These are phyloP conservation scores for Eupithecia subfuscata DNA, from an alignment of 2,888 invertebrate species.

Conservation along the genomic window DNA sequence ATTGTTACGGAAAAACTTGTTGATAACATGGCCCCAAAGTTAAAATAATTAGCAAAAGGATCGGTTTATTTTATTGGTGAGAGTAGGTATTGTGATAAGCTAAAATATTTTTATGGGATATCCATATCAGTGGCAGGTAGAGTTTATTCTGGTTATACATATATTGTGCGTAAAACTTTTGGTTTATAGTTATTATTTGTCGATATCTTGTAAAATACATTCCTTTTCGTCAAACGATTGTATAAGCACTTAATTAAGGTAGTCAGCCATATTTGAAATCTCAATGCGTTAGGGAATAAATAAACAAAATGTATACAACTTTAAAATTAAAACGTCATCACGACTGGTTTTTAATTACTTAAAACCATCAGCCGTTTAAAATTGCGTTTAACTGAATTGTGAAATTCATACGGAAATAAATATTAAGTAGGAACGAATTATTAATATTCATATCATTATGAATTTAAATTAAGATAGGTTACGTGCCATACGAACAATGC, in stretches of 20 bases:
- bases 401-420: neutral
- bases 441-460: neutral
- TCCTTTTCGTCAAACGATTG: conserved; percentile 1
- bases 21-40: neutral
- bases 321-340: neutral
- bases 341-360: neutral
- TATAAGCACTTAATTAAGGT: neutral
- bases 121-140: neutral
- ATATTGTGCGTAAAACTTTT: neutral
- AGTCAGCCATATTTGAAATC: neutral
- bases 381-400: neutral
- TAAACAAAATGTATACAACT: neutral
- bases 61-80: neutral
- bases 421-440: neutral
- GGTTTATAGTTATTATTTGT: neutral
- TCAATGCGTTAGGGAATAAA: neutral
- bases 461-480: conserved; percentile 4
- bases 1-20: neutral
- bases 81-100: neutral
- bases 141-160: neutral
- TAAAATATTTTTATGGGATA: neutral
- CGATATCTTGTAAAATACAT: neutral
- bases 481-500: conserved; percentile 35
- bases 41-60: neutral
- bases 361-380: neutral